Evolutionary conservation across 2,888 invertebrate genomes (phyloP).

Genomic region (Drosophila pegasa): DNA sequence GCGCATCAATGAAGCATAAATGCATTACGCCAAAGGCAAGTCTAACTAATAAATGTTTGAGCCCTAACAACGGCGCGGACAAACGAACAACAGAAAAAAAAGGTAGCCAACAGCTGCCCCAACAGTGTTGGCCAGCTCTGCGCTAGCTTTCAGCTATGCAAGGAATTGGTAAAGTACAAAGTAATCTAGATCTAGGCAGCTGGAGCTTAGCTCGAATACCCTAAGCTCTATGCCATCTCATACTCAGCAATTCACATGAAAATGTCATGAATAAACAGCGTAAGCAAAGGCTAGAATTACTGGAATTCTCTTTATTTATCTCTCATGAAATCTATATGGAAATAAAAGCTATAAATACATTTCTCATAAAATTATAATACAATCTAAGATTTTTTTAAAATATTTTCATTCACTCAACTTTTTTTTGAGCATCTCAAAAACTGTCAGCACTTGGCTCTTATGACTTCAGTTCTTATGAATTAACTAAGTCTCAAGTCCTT

Average conservation of each 20-base stretch:
- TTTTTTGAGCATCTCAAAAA: not conserved
- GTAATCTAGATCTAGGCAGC: not conserved
- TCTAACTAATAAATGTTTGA: conserved; percentile 73
- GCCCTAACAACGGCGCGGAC: conserved; percentile 45
- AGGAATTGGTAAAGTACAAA: not conserved
- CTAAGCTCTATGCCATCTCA: not conserved
- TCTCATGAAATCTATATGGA: not conserved
- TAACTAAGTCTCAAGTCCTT: too few species aligned
- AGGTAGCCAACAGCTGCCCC: conserved; percentile 6
- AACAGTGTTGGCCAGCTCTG: conserved; percentile 16
- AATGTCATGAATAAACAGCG: not conserved
- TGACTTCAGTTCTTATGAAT: too few species aligned
- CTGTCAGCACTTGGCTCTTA: too few species aligned
- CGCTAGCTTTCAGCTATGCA: not conserved
- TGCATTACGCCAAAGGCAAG: conserved; percentile 66
- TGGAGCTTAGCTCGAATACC: not conserved
- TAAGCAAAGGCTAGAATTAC: not conserved
- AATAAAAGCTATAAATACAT: too few species aligned
- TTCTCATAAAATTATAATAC: too few species aligned
- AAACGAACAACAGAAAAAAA: not conserved
- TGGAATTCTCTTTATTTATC: not conserved
- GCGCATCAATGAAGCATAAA: conserved; percentile 76
- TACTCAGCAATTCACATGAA: not conserved
- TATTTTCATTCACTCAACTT: too few species aligned
- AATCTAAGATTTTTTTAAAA: not conserved